A percentile compares a stretch with the other conserved stretches of the same genome.
These are phyloP conservation scores for Crossaster papposus DNA, from an alignment of 53 echinoderm and acorn worm genomes.

Conservation along the genomic window DNA sequence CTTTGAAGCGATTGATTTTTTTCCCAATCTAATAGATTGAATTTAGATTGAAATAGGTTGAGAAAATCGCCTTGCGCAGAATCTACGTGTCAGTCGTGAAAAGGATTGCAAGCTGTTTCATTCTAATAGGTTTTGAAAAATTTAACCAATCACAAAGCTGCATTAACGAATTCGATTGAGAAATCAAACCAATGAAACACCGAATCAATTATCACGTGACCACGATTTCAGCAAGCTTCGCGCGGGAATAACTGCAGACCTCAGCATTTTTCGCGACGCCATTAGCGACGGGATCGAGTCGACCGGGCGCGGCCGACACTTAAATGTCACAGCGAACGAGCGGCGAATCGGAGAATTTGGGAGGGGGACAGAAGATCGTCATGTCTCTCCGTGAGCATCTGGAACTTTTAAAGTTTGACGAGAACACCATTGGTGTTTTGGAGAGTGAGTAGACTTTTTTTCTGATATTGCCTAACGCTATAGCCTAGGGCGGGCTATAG, in stretches of 20 bases:
- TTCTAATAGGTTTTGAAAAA: neutral
- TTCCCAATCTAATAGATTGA: conserved; percentile 3
- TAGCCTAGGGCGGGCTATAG: too few relatives aligned
- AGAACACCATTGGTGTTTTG: too few relatives aligned
- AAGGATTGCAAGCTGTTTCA: neutral
- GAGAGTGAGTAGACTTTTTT: too few relatives aligned
- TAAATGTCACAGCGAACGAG: neutral
- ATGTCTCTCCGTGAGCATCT: neutral
- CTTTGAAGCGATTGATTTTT: neutral
- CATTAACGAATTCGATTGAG: neutral
- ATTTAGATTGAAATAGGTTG: conserved; percentile 14
- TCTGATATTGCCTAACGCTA: neutral
- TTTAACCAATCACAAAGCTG: conserved; percentile 3
- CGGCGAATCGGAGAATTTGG: too few relatives aligned
- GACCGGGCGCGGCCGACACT: too few relatives aligned
- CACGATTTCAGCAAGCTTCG: neutral
- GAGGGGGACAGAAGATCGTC: conserved; percentile 9
- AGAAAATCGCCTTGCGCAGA: neutral
- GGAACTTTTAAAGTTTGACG: too few relatives aligned
- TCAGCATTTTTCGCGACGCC: too few relatives aligned
- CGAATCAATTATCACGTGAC: conserved; percentile 3
- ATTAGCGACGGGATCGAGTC: too few relatives aligned
- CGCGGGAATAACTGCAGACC: too few relatives aligned
- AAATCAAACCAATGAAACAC: conserved; percentile 22
- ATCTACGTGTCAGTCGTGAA: conserved; percentile 6